Percentiles rank a stretch among this genome's conserved stretches.
Conservation (phyloP, 2,888 invertebrate species). For the Diploptera punctata region DNA sequence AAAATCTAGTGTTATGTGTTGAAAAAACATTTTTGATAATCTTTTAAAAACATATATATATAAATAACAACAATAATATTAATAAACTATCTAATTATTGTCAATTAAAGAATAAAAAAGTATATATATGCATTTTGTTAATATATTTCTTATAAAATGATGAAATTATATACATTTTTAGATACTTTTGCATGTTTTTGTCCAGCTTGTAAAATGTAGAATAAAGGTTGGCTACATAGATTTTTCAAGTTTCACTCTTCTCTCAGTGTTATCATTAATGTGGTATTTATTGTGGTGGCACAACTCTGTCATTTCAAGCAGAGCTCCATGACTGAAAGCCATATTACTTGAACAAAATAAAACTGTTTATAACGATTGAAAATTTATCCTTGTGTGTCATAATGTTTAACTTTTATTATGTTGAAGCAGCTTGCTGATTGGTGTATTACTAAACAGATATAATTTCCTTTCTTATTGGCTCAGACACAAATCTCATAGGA, state of each 20-base stretch:
- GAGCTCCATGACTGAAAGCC: slow-evolving; percentile 38
- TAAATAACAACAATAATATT: slow-evolving; percentile 1
- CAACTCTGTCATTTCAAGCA: slow-evolving; percentile 28
- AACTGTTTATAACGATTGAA: slow-evolving; percentile 34
- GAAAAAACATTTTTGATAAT: slow-evolving; percentile 22
- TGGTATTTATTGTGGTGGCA: slow-evolving; percentile 36
- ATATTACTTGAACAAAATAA: slow-evolving; percentile 36
- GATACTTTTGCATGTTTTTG: slow-evolving; percentile 29
- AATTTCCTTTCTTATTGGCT: too few species aligned
- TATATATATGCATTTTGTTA: slow-evolving; percentile 27
- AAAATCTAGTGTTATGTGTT: slow-evolving; percentile 21
- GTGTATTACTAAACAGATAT: too few species aligned
- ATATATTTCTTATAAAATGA: slow-evolving; percentile 31
- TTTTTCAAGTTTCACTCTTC: slow-evolving; percentile 27
- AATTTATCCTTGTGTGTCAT: too few species aligned
- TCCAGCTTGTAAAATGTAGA: slow-evolving; percentile 38
- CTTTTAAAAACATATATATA: slow-evolving; percentile 26
- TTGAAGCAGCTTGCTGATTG: too few species aligned
- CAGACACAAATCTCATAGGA: too few species aligned
- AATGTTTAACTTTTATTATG: too few species aligned
- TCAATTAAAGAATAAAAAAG: slow-evolving; percentile 21
- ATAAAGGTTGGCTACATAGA: slow-evolving; percentile 31
- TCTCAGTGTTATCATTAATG: slow-evolving; percentile 35
- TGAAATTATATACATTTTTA: slow-evolving; percentile 31
- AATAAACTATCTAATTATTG: slow-evolving; percentile 23